phyloP scores from a whole-genome alignment of 1,140 invertebrate species.

The Apis dorsata region DNA sequence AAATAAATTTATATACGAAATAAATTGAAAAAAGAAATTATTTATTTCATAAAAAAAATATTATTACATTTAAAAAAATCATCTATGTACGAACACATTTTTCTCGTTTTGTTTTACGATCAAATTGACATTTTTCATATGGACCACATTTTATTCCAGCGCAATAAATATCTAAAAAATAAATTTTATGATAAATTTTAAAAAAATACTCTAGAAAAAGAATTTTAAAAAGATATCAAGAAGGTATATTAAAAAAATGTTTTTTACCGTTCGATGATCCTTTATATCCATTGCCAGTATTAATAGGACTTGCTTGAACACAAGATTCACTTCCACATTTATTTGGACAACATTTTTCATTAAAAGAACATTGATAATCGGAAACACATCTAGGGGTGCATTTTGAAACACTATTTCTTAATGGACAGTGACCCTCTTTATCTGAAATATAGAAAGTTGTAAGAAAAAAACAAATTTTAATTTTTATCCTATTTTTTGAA shows the following conservation, averaged over 20 bases:
- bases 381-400: slow-evolving; percentile 85
- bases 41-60: background rate
- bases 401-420: slow-evolving; percentile 82
- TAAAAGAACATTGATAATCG: slow-evolving; percentile 83
- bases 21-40: background rate
- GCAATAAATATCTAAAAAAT: slow-evolving; percentile 83
- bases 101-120: slow-evolving; percentile 83
- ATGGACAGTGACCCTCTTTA: slow-evolving; percentile 81
- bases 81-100: slow-evolving; percentile 82
- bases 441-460: slow-evolving; percentile 45
- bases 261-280: slow-evolving; percentile 60
- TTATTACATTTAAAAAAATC: background rate
- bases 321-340: slow-evolving; percentile 85
- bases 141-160: slow-evolving; percentile 84
- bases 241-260: no score
- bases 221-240: background rate
- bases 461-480: background rate
- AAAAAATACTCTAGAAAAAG: background rate
- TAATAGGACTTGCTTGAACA: slow-evolving; percentile 77
- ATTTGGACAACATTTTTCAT: slow-evolving; percentile 85
- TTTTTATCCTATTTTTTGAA: background rate
- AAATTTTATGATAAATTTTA: background rate
- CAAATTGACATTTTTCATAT: slow-evolving; percentile 85
- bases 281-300: slow-evolving; percentile 72
- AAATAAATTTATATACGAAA: no score